Conservation (phyloP, 2,888 invertebrate species). For the Catocala nupta region DNA sequence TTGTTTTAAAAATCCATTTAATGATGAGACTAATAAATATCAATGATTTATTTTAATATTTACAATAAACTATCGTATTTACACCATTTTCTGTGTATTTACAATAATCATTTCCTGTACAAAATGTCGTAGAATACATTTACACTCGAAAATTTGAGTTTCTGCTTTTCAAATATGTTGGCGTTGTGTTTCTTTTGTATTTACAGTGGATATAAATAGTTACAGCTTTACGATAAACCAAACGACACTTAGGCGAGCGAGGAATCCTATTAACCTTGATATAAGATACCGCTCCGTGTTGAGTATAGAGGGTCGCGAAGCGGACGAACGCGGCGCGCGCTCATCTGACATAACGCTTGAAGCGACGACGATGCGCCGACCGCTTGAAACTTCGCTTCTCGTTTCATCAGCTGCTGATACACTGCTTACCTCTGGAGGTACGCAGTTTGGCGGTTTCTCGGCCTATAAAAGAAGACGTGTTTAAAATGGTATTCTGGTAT, state of each 20-base stretch:
- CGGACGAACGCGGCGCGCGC: slow-evolving; percentile 72
- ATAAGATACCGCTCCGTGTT: slow-evolving; percentile 52
- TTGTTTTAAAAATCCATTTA: slow-evolving; percentile 47
- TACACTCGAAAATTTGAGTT: slow-evolving; percentile 19
- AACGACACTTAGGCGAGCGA: slow-evolving; percentile 42
- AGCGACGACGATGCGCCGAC: slow-evolving; percentile 88
- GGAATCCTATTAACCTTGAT: slow-evolving; percentile 47
- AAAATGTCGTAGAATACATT: slow-evolving; percentile 27
- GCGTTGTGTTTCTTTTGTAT: slow-evolving; percentile 21
- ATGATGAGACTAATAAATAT: slow-evolving; percentile 51
- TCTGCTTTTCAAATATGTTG: slow-evolving; percentile 10
- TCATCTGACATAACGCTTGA: slow-evolving; percentile 90
- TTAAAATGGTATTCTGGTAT: not conserved
- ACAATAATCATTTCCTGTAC: slow-evolving; percentile 43
- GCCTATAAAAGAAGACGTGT: slow-evolving; percentile 44
- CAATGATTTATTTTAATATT: slow-evolving; percentile 54
- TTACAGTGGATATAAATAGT: slow-evolving; percentile 46
- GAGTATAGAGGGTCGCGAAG: slow-evolving; percentile 58
- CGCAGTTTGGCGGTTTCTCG: slow-evolving; percentile 78
- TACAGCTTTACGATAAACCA: slow-evolving; percentile 43
- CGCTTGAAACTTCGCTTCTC: slow-evolving; percentile 75
- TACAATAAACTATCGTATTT: slow-evolving; percentile 53
- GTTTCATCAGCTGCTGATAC: slow-evolving; percentile 74
- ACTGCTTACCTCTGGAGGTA: slow-evolving; percentile 85
- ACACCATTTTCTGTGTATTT: slow-evolving; percentile 56